These are phyloP conservation scores for Sclerurus mexicanus DNA, from an alignment of 2,113 vertebrate species.

Conservation along the genomic window DNA sequence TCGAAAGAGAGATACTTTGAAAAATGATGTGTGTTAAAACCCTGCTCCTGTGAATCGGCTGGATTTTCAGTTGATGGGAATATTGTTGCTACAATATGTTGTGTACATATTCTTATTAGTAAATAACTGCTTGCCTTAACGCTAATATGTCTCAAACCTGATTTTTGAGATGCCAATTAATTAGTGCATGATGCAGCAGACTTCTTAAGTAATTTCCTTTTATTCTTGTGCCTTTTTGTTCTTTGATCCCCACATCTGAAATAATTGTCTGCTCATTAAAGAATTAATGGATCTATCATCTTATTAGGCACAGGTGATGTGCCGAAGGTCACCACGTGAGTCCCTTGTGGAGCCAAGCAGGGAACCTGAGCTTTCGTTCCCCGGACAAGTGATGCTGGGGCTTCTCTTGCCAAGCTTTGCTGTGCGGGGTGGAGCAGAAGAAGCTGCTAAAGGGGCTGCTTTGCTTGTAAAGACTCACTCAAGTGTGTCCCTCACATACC, in stretches of 20 bases:
- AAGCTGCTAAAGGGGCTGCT: background rate
- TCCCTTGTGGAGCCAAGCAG: background rate
- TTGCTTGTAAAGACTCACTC: background rate
- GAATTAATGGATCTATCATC: background rate
- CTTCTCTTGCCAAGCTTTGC: background rate
- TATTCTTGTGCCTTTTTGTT: background rate
- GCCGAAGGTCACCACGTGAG: background rate
- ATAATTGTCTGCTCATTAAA: background rate
- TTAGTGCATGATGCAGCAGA: background rate
- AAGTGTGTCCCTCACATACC: background rate
- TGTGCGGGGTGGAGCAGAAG: background rate
- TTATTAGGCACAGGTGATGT: background rate
- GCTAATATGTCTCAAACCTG: background rate
- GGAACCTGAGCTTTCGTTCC: background rate
- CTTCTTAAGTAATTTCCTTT: background rate
- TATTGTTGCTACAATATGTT: background rate
- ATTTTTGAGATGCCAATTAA: background rate
- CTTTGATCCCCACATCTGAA: background rate
- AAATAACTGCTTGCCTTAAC: background rate
- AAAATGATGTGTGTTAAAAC: background rate
- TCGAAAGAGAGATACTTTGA: background rate
- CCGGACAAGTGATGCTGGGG: background rate
- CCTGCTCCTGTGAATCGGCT: background rate
- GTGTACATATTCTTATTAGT: background rate
- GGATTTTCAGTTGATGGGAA: background rate